These are phyloP conservation scores for Phymanthus crucifer DNA, from an alignment of 92 coral and sea anemone genomes.

Conservation along the genomic window DNA sequence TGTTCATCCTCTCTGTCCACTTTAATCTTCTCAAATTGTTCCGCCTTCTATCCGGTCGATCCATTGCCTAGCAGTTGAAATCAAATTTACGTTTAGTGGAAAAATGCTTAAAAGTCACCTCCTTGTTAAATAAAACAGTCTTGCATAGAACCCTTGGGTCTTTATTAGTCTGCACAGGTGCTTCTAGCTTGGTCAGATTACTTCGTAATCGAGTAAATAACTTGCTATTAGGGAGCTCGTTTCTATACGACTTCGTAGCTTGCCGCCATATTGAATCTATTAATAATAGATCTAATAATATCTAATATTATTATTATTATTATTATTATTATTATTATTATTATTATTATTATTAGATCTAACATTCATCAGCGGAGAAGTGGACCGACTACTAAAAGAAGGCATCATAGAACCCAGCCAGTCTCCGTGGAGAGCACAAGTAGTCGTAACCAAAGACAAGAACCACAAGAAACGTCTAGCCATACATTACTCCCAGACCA, in stretches of 20 bases:
- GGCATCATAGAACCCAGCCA: too few relatives aligned
- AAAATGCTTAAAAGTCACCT: conserved; percentile 1
- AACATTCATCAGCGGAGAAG: too few relatives aligned
- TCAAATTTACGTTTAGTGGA: not conserved
- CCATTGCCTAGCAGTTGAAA: not conserved
- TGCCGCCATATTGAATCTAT: too few relatives aligned
- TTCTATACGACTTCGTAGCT: not conserved
- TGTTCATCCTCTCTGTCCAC: conserved; percentile 32
- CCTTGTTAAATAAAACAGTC: not conserved
- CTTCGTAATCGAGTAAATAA: not conserved
- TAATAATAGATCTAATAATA: too few relatives aligned
- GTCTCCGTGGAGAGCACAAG: too few relatives aligned
- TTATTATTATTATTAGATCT: not conserved
- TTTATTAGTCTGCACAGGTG: not conserved
- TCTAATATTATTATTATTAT: not conserved
- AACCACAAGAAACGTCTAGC: too few relatives aligned
- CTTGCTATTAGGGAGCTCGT: conserved; percentile 4
- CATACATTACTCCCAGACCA: too few relatives aligned
- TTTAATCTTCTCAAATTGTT: not conserved
- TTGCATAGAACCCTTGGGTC: not conserved
- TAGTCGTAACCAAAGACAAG: too few relatives aligned
- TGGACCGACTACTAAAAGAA: too few relatives aligned
- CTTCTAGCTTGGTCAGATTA: conserved; percentile 1
- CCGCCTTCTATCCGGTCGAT: not conserved
- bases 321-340: not conserved